A percentile compares a stretch with the other conserved stretches of the same genome.
Conservation (phyloP, 2,113 vertebrate genomes). For the Melanostigma gelatinosum region DNA sequence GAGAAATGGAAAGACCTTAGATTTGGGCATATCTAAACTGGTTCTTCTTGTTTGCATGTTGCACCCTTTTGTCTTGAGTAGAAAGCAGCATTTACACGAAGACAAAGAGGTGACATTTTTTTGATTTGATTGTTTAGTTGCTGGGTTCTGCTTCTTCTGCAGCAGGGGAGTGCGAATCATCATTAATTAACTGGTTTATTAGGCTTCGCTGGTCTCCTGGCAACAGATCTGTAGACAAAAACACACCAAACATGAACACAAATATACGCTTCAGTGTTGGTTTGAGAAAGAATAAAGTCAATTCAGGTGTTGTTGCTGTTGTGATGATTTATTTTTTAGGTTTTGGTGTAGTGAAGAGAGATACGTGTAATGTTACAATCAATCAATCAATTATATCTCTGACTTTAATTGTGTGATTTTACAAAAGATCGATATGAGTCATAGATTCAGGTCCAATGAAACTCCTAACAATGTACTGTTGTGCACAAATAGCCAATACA, state of each 20-base stretch:
- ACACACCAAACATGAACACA: background rate
- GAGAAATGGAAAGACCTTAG: background rate
- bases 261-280: slow-evolving; percentile 1
- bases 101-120: background rate
- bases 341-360: slow-evolving; percentile 25
- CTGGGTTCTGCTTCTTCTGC: slow-evolving; percentile 19
- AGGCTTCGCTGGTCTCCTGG: slow-evolving; percentile 55
- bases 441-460: slow-evolving; percentile 10
- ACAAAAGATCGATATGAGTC: background rate
- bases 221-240: slow-evolving; percentile 54
- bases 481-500: background rate
- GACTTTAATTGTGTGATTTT: background rate
- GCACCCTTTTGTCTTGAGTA: background rate
- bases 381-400: slow-evolving; percentile 7
- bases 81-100: background rate
- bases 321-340: slow-evolving; percentile 2
- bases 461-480: slow-evolving; percentile 2
- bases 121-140: slow-evolving; percentile 19
- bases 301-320: slow-evolving; percentile 17
- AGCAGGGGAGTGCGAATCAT: slow-evolving; percentile 36
- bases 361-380: background rate
- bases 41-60: background rate
- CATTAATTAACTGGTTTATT: slow-evolving; percentile 58
- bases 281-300: slow-evolving; percentile 22
- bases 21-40: background rate